Base-by-base conservation (phyloP, 1,140 invertebrate genomes). In the Nasonia vitripennis region DNA sequence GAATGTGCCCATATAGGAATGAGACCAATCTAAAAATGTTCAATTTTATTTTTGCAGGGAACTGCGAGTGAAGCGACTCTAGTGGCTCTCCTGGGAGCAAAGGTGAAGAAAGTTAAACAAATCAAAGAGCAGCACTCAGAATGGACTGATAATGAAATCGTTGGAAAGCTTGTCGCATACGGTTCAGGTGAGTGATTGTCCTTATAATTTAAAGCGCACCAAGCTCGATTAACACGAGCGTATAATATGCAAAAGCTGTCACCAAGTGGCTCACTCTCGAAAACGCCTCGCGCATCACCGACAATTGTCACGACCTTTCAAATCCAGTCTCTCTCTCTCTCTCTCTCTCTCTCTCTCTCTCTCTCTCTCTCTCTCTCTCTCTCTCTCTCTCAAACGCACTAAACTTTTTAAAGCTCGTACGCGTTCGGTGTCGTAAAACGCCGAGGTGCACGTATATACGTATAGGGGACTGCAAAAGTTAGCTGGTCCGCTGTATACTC, bases 121-220 rank as follows among this genome's bases (percentile, higher is more conserved):
- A 92, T 96, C 23, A 96, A 97, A 91, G 94, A 95, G 85, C 91
- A 95, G 87, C 94, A 97, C 91, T 96, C 97, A 0, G 95, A 97
- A 48, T 95, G 96, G 94, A 96, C 96, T 14, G 98, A 99, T 67
- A 95, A 95, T 10, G 96, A 98, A 31, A 97, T 99, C 55, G 95
- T 98, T 70, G 95, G 96, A 0, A 97, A 98, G 93, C 94, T 99
- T 4, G 96, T 99, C 4, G 98, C 96, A 41, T 99, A 99, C 89
- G 94, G 95, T 88, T 97, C 96, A 51, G 94, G 95, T 96, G 90
- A 94, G 94, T 9, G 5, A 51, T 45, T 45, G 6, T 7, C 41
- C 6, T 45, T 45, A 7, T 9, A 45, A 45, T 45, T 45, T 1
- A 7, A 45, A 45, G 41, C 11, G 41, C 41, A 45, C 1, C 41